phyloP scores from a whole-genome alignment of 1,140 invertebrate genomes.

The Drosophila guanche region DNA sequence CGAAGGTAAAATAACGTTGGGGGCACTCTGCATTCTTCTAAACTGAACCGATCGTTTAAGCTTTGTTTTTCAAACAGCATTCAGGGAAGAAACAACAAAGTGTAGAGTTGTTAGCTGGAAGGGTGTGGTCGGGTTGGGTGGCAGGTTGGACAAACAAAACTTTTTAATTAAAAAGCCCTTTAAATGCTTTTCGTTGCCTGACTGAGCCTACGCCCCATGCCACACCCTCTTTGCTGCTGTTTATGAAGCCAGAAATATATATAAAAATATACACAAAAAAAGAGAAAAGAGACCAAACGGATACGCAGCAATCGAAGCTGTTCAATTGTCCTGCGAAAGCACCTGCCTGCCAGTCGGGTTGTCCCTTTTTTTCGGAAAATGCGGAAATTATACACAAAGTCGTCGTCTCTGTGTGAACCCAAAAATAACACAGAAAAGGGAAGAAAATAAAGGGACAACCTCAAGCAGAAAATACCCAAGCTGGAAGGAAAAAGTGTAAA shows the following conservation, averaged over 20 bases:
- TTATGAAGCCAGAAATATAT: conserved; percentile 29
- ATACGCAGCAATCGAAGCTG: conserved; percentile 61
- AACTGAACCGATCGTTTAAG: conserved; percentile 16
- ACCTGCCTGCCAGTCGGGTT: conserved; percentile 43
- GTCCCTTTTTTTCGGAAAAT: conserved; percentile 30
- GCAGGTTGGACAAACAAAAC: conserved; percentile 57
- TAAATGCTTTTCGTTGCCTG: conserved; percentile 67
- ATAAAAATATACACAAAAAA: conserved; percentile 34
- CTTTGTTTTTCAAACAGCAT: conserved; percentile 37
- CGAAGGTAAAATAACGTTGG: conserved; percentile 4
- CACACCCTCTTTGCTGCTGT: conserved; percentile 10
- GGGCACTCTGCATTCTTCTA: background rate
- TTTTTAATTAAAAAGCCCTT: conserved; percentile 80
- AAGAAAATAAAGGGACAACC: conserved; percentile 15
- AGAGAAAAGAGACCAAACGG: conserved; percentile 44
- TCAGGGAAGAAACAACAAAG: conserved; percentile 23
- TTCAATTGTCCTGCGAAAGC: conserved; percentile 62
- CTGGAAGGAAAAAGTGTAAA: conserved; percentile 52
- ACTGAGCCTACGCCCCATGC: conserved; percentile 22
- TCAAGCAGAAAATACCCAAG: background rate
- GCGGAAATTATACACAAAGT: conserved; percentile 42
- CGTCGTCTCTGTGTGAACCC: conserved; percentile 20
- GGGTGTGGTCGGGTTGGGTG: too few species aligned
- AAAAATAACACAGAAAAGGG: conserved; percentile 52
- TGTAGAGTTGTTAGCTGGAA: conserved; percentile 7